A percentile compares a stretch with the other conserved stretches of the same genome.
phyloP scores from a whole-genome alignment of 2,797 vertebrate genomes.

The Arvicola amphibius region DNA sequence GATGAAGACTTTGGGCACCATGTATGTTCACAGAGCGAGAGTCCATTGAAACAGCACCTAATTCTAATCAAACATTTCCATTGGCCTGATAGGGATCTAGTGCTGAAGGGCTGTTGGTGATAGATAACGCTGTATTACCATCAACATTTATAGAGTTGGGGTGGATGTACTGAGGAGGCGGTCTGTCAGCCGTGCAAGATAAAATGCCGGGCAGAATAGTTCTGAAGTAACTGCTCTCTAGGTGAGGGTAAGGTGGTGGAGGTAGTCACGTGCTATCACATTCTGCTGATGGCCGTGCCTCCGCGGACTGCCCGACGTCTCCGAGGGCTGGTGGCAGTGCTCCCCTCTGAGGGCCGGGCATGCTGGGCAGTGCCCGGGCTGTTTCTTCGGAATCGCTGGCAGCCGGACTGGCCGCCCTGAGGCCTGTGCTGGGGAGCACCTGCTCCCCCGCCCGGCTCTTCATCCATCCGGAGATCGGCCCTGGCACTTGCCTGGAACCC shows the following conservation, averaged over 20 bases:
- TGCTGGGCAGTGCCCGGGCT: conserved; percentile 44
- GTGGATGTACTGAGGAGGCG: conserved; percentile 98
- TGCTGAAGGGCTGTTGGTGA: conserved; percentile 92
- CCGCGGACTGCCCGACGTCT: conserved; percentile 24
- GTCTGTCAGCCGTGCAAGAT: conserved; percentile 98
- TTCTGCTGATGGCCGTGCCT: conserved; percentile 51
- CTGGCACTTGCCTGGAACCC: not conserved
- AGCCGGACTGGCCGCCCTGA: conserved; percentile 57
- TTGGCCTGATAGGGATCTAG: conserved; percentile 94
- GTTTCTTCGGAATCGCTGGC: conserved; percentile 44
- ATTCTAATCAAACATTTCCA: conserved; percentile 93
- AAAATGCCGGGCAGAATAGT: conserved; percentile 98
- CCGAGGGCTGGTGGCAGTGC: conserved; percentile 45
- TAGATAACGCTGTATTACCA: conserved; percentile 90
- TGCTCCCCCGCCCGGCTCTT: conserved; percentile 72
- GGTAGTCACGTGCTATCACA: conserved; percentile 87
- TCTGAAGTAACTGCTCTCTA: conserved; percentile 99
- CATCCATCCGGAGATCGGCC: conserved; percentile 60
- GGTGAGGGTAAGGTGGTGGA: conserved; percentile 97
- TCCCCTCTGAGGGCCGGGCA: conserved; percentile 24
- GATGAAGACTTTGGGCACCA: conserved; percentile 91
- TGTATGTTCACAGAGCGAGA: conserved; percentile 92
- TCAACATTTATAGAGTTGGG: conserved; percentile 97
- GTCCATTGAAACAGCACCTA: conserved; percentile 95
- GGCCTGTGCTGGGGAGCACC: conserved; percentile 32